These are phyloP conservation scores for Zoanthus gigantus DNA, from an alignment of 92 coral and sea anemone genomes.

Conservation along the genomic window DNA sequence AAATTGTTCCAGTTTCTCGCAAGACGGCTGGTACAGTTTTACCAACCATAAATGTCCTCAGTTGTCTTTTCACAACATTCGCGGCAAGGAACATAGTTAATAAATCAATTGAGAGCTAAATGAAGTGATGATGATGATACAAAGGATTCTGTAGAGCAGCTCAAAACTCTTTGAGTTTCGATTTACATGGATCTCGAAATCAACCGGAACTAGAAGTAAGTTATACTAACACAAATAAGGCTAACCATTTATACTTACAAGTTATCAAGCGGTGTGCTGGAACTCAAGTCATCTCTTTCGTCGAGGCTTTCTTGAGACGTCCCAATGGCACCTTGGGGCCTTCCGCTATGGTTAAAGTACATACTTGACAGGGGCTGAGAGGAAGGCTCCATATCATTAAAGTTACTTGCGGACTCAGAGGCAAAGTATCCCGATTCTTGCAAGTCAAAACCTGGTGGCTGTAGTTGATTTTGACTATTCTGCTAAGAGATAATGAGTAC, in stretches of 20 bases:
- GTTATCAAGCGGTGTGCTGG: slow-evolving; percentile 32
- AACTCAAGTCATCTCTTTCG: slow-evolving; percentile 34
- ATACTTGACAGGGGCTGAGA: slow-evolving; percentile 78
- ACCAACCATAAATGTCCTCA: no score
- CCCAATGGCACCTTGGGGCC: slow-evolving; percentile 38
- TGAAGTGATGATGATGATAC: no score
- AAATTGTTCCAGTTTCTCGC: no score
- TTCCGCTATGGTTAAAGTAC: slow-evolving; percentile 77
- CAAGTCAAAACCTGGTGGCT: slow-evolving; percentile 69
- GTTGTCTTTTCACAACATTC: no score
- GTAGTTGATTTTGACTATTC: slow-evolving; percentile 14
- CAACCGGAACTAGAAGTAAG: background rate
- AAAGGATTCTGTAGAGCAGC: no score
- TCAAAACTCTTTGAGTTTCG: background rate
- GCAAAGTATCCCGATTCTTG: slow-evolving; percentile 94
- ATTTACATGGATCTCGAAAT: background rate
- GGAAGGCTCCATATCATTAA: slow-evolving; percentile 57
- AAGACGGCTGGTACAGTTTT: no score
- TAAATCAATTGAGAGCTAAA: no score
- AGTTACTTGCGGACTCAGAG: slow-evolving; percentile 86
- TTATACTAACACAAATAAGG: background rate
- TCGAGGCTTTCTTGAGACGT: slow-evolving; percentile 24
- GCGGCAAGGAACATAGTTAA: no score
- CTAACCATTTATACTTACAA: slow-evolving; percentile 9
- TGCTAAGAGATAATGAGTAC: background rate